Evolutionary conservation across 2,797 vertebrate genomes (phyloP).

Genomic region (Steatocranus sp.): DNA sequence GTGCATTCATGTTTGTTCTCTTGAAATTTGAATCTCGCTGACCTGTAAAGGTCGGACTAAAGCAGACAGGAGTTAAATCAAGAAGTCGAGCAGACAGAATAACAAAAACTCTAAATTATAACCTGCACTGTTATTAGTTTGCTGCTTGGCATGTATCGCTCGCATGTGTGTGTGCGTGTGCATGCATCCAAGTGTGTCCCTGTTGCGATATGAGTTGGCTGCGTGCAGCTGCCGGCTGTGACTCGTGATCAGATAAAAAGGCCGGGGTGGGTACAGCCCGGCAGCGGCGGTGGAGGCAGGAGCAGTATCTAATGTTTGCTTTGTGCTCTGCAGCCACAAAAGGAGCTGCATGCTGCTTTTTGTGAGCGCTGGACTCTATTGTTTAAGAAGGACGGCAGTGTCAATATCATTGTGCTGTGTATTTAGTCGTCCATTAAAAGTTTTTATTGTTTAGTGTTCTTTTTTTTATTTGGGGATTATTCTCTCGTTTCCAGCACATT

Average conservation of each 20-base stretch:
- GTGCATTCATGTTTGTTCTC: not conserved
- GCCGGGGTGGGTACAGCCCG: conserved; percentile 45
- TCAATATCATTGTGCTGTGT: not conserved
- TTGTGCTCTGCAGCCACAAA: conserved; percentile 62
- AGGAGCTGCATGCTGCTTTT: conserved; percentile 28
- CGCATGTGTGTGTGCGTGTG: not conserved
- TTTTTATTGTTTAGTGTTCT: not conserved
- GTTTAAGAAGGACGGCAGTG: conserved; percentile 14
- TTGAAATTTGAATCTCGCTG: not conserved
- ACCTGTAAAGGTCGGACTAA: conserved; percentile 20
- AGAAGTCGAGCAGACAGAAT: not conserved
- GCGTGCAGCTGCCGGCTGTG: conserved; percentile 62
- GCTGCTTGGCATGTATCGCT: conserved; percentile 13
- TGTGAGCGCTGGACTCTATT: conserved; percentile 3
- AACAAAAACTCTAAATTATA: conserved; percentile 7
- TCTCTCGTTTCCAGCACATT: not conserved
- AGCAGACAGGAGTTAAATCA: not conserved
- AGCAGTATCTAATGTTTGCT: conserved; percentile 67
- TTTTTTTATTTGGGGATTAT: not conserved
- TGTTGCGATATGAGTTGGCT: conserved; percentile 49
- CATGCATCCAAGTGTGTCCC: conserved; percentile 54
- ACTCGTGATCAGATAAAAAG: conserved; percentile 67
- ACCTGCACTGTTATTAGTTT: conserved; percentile 22
- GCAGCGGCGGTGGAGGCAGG: conserved; percentile 14
- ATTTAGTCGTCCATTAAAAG: not conserved